Conservation (phyloP, 2,888 invertebrate species). For the Chloroclystis v-ata region DNA sequence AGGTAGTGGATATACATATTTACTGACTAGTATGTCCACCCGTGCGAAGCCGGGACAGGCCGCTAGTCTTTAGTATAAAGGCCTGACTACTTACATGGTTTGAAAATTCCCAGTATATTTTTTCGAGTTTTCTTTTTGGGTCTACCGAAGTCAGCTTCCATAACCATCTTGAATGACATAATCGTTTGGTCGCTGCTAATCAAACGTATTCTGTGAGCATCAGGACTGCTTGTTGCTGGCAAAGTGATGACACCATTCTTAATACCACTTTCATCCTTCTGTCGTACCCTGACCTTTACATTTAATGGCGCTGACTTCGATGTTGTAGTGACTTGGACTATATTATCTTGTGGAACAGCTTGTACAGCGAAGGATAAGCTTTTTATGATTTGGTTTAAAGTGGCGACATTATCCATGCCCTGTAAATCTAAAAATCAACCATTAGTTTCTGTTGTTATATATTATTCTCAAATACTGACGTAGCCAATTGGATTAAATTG, state of each 20-base stretch:
- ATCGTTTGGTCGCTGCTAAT: constrained; percentile 63
- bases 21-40: too few species aligned
- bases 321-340: constrained; percentile 25
- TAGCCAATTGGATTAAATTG: too few species aligned
- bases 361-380: constrained; percentile 58
- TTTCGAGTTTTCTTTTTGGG: constrained; percentile 39
- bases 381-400: constrained; percentile 44
- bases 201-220: constrained; percentile 43
- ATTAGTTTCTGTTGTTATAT: background rate
- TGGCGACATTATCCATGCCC: constrained; percentile 39
- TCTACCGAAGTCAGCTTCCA: constrained; percentile 47
- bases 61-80: too few species aligned
- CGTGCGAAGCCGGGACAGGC: too few species aligned
- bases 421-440: constrained; percentile 23
- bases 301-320: constrained; percentile 48
- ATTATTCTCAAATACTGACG: too few species aligned
- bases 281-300: constrained; percentile 57
- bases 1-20: too few species aligned
- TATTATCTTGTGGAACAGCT: constrained; percentile 43
- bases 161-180: constrained; percentile 57
- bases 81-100: constrained; percentile 38
- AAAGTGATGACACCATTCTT: constrained; percentile 39
- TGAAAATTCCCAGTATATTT: constrained; percentile 40
- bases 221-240: constrained; percentile 37
- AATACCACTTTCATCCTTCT: constrained; percentile 39